A percentile compares a stretch with the other conserved stretches of the same genome.
Conservation (phyloP, 2,888 invertebrate species). For the Lasioglossum calceatum region DNA sequence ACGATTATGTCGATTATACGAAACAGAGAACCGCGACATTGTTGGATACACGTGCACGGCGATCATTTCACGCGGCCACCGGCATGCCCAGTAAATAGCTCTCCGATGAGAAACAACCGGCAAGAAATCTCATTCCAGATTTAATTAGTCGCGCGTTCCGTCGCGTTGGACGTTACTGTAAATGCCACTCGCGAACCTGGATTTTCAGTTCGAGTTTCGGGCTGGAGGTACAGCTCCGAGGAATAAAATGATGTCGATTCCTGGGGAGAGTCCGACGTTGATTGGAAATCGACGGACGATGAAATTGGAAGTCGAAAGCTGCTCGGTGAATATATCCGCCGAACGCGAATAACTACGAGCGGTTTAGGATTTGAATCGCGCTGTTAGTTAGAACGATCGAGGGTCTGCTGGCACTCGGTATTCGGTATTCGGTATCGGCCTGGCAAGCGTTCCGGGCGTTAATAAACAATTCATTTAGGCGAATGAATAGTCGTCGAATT, state of each 20-base stretch:
- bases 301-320: conserved; percentile 50
- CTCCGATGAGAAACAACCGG: conserved; percentile 8
- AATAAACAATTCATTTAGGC: background rate
- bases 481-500: background rate
- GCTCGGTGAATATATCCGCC: conserved; percentile 16
- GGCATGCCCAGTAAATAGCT: conserved; percentile 38
- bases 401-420: background rate
- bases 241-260: conserved; percentile 47
- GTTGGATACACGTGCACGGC: background rate
- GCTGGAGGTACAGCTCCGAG: background rate
- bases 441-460: background rate
- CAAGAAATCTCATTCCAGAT: conserved; percentile 38
- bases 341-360: background rate
- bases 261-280: conserved; percentile 19
- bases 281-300: conserved; percentile 50
- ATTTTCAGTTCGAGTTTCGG: conserved; percentile 19
- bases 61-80: conserved; percentile 33
- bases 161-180: background rate
- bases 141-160: conserved; percentile 41
- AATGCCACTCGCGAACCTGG: background rate
- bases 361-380: conserved; percentile 15
- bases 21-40: background rate
- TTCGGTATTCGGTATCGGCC: background rate
- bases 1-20: conserved; percentile 11
- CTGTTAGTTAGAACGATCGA: conserved; percentile 22